Evolutionary conservation across 2,888 invertebrate species (phyloP).

Genomic region (Acanthosoma haemorrhoidale): DNA sequence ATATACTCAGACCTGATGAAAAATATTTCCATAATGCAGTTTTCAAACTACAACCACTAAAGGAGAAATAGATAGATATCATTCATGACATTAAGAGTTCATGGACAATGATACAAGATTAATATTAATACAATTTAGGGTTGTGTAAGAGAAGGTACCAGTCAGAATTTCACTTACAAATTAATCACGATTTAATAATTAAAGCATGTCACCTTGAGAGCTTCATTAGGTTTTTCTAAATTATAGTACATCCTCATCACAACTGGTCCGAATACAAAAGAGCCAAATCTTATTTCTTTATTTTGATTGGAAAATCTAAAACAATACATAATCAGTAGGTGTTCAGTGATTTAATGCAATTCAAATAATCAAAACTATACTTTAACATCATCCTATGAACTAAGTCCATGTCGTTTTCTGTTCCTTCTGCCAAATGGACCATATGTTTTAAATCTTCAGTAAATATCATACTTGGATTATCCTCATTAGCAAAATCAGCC

Average conservation of each 20-base stretch:
- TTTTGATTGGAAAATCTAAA: conserved; percentile 51
- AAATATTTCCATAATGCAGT: no score
- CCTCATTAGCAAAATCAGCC: conserved; percentile 55
- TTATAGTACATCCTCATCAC: conserved; percentile 72
- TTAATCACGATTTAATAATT: background rate
- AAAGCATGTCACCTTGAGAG: conserved; percentile 52
- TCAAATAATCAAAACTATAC: conserved; percentile 47
- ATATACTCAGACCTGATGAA: no score
- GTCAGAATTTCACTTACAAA: conserved; percentile 31
- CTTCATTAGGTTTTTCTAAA: conserved; percentile 62
- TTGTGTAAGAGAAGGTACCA: no score
- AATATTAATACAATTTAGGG: no score
- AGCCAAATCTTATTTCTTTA: conserved; percentile 67
- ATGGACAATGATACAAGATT: no score
- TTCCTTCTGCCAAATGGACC: conserved; percentile 62
- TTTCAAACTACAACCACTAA: no score
- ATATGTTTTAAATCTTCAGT: conserved; percentile 81
- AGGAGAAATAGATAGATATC: no score
- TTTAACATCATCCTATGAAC: conserved; percentile 64
- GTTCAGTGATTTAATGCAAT: no score
- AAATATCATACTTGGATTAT: conserved; percentile 63
- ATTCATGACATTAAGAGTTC: no score
- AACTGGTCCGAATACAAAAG: conserved; percentile 74
- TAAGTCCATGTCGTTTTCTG: conserved; percentile 57
- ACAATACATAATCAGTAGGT: background rate